Base-by-base conservation (phyloP, 30 jellyfish, hydroid and myxozoan species). In the Turritopsis dohrnii region DNA sequence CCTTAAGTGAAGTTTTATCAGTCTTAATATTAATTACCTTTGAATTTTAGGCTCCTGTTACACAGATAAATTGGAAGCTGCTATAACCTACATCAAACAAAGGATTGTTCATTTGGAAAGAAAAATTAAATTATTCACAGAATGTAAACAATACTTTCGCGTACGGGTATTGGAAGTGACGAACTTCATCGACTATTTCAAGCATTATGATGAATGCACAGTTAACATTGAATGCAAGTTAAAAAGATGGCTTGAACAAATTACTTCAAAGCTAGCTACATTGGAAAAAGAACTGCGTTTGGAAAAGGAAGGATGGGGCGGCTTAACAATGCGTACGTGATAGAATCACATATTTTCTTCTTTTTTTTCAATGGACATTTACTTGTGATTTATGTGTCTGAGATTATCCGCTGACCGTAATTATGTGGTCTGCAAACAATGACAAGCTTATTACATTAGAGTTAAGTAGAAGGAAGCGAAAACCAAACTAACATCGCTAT, bases 241-340 rank as follows among this genome's bases (percentile, higher is more conserved):
- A 1, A 27, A 69, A 69, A 16, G 19, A 69, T 69, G 77, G 77
- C 9, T 8, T 0, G 30, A 69, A 69, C 77, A 69, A 69, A 23
- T 69, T 17, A 27, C 16, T 7, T n/a, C 77, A 21, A 69, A 69
- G 22, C 30, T 23, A 8, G 28, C 77, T 9, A n/a, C 19, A 69
- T 69, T 69, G 30, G 77, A 69, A 69, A 69, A 69, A 27, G 77
- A 69, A 69, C 30, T 69, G 30, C 28, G 0, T 8, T 69, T 69
- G 77, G 77, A 69, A 69, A 27, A 69, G 30, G 77, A 69, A 69
- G 77, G 77, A 1, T 69, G 77, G 77, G 77, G 77, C 22, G 77
- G 77, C 9, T 21, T 69, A 8, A 0, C 77, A 69, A 27, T 1
- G 28, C 30, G 77, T 69, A 69, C 28, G 77, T 69, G 30, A 69